A percentile compares a stretch with the other conserved stretches of the same genome.
Conservation (phyloP, 2,113 vertebrate genomes). For the Ceuthmochares aereus region DNA sequence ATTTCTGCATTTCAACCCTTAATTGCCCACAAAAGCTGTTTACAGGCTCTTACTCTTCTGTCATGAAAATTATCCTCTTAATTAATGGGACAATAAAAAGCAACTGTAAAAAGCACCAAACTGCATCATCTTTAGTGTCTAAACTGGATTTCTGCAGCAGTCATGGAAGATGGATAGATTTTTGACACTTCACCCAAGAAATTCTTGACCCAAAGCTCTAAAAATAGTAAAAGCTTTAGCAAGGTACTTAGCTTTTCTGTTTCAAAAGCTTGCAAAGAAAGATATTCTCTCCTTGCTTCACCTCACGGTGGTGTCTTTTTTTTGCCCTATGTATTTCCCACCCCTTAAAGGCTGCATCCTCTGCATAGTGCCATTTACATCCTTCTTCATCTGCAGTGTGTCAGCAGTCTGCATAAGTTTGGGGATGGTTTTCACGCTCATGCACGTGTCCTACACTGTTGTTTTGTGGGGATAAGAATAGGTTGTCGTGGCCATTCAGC, state of each 20-base stretch:
- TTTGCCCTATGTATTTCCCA: background rate
- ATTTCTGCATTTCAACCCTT: background rate
- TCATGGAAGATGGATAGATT: background rate
- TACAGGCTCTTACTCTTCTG: background rate
- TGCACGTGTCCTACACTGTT: fast-evolving
- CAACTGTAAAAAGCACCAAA: background rate
- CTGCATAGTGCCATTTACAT: background rate
- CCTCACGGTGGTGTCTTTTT: background rate
- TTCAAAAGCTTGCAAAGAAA: background rate
- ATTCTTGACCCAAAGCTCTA: background rate
- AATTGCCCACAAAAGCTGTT: conserved; percentile 26
- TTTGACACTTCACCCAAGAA: background rate
- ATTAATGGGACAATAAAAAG: conserved; percentile 35
- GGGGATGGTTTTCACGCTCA: background rate
- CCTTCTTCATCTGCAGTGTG: background rate
- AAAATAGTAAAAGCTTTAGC: background rate
- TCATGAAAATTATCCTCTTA: conserved; percentile 20
- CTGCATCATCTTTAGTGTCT: background rate
- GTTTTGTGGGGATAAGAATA: background rate
- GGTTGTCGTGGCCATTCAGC: fast-evolving
- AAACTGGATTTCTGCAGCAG: background rate
- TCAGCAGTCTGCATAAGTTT: background rate
- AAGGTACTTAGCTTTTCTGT: background rate
- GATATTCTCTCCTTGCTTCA: background rate
- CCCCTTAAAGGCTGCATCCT: background rate